These are phyloP conservation scores for Lerema accius DNA, from an alignment of 1,140 invertebrate genomes.

Conservation along the genomic window DNA sequence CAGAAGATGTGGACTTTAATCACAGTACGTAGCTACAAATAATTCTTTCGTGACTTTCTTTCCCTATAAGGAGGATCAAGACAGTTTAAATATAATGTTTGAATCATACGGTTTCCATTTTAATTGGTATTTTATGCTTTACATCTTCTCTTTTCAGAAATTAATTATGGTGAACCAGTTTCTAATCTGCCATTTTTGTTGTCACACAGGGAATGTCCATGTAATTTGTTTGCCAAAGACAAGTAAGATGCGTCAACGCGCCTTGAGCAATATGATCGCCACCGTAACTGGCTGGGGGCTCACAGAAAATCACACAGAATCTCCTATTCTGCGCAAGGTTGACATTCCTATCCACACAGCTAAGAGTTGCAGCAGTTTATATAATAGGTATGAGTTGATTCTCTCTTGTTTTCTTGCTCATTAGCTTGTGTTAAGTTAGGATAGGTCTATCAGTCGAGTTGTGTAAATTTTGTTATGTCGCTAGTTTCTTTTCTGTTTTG, in stretches of 20 bases:
- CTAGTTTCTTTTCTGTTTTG: too few relatives aligned
- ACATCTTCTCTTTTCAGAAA: too few relatives aligned
- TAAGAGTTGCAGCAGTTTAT: conserved; percentile 5
- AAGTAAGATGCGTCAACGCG: neutral
- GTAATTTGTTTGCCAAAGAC: conserved; percentile 28
- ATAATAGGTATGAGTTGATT: conserved; percentile 29
- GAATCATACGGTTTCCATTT: too few relatives aligned
- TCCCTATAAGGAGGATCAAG: too few relatives aligned
- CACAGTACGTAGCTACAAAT: neutral
- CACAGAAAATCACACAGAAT: conserved; percentile 24
- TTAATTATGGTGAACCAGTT: too few relatives aligned
- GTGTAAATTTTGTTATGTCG: too few relatives aligned
- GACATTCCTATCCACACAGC: conserved; percentile 9
- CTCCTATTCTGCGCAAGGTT: conserved; percentile 22
- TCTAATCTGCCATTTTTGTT: too few relatives aligned
- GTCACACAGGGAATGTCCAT: conserved; percentile 3
- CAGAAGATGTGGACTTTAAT: conserved; percentile 5
- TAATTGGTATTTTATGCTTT: neutral
- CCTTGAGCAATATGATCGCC: neutral
- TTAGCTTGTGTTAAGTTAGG: too few relatives aligned
- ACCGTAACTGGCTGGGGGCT: conserved; percentile 30
- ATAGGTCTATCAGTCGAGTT: too few relatives aligned
- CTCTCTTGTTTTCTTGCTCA: too few relatives aligned
- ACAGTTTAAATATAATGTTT: too few relatives aligned
- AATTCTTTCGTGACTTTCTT: too few relatives aligned